phyloP scores from a whole-genome alignment of 2,797 vertebrate species.

The Anguilla megastoma region DNA sequence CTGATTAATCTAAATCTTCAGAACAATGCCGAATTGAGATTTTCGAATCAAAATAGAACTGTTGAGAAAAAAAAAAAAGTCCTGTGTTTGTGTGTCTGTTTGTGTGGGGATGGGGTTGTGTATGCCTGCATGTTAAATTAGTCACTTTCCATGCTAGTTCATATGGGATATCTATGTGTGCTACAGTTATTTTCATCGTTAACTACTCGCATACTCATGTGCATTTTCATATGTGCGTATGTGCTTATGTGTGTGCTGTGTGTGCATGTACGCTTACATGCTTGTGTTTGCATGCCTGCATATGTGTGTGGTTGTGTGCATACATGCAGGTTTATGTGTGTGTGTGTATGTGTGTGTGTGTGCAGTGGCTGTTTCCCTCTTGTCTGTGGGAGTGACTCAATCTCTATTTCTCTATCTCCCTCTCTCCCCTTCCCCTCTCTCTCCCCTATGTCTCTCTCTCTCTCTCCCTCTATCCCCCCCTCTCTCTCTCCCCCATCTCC shows the following conservation, averaged over 20 bases:
- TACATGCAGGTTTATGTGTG: slow-evolving; percentile 14
- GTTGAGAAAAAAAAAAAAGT: background rate
- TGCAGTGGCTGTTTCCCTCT: background rate
- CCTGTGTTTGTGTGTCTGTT: too few relatives aligned
- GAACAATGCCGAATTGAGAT: slow-evolving; percentile 53
- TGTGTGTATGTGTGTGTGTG: background rate
- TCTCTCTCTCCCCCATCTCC: background rate
- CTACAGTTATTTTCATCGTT: slow-evolving; percentile 1
- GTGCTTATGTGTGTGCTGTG: background rate
- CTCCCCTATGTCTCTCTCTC: background rate
- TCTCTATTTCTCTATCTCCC: background rate
- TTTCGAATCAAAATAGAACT: background rate
- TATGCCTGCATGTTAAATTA: too few relatives aligned
- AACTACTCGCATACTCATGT: background rate
- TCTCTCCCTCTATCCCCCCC: slow-evolving; percentile 21
- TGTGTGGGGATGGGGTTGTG: too few relatives aligned
- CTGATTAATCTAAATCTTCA: slow-evolving; percentile 55
- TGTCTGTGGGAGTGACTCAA: background rate
- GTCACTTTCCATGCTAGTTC: background rate
- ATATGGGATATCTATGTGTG: background rate
- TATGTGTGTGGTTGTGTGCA: slow-evolving; percentile 23
- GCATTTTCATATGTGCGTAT: background rate
- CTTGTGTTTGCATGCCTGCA: background rate
- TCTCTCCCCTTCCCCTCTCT: background rate
- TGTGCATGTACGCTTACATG: slow-evolving; percentile 22